A percentile compares a stretch with the other conserved stretches of the same genome.
Conservation (phyloP, 2,797 vertebrate genomes). For the Sarcoramphus papa region DNA sequence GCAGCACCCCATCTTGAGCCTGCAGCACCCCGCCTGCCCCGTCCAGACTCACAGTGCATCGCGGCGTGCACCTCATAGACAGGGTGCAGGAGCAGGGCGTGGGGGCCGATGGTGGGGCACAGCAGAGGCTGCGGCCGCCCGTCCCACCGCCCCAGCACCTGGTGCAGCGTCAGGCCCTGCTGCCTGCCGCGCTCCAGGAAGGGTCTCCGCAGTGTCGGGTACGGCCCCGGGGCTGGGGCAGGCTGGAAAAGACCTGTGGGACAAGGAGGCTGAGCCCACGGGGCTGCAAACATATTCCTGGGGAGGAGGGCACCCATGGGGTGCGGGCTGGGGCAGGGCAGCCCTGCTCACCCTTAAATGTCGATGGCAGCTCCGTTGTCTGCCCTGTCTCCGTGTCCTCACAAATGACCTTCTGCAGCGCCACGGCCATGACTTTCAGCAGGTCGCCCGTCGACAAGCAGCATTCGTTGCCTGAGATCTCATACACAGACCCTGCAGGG, state of each 20-base stretch:
- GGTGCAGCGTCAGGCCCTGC: constrained; percentile 67
- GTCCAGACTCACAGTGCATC: constrained; percentile 82
- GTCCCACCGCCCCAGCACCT: constrained; percentile 70
- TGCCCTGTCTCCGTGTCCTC: constrained; percentile 68
- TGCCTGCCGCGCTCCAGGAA: constrained; percentile 64
- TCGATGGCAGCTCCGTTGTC: constrained; percentile 72
- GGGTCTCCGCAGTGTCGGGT: constrained; percentile 55
- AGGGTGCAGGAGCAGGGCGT: constrained; percentile 70
- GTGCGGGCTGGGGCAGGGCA: background rate
- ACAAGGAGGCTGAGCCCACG: background rate
- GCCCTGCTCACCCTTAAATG: constrained; percentile 56
- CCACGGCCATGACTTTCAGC: constrained; percentile 77
- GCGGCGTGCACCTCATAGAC: constrained; percentile 80
- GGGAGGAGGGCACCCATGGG: no score
- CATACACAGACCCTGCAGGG: constrained; percentile 85
- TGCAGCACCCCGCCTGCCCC: background rate
- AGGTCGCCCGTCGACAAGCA: constrained; percentile 90
- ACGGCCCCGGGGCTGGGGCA: constrained; percentile 55
- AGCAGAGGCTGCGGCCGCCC: constrained; percentile 41
- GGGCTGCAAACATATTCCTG: no score
- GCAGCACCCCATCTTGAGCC: background rate
- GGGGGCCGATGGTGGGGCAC: constrained; percentile 59
- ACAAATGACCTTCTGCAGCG: constrained; percentile 76
- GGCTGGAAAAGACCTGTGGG: constrained; percentile 78
- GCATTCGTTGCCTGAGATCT: constrained; percentile 86